Conservation (phyloP, 2,888 invertebrate species). For the Trissolcus japonicus region DNA sequence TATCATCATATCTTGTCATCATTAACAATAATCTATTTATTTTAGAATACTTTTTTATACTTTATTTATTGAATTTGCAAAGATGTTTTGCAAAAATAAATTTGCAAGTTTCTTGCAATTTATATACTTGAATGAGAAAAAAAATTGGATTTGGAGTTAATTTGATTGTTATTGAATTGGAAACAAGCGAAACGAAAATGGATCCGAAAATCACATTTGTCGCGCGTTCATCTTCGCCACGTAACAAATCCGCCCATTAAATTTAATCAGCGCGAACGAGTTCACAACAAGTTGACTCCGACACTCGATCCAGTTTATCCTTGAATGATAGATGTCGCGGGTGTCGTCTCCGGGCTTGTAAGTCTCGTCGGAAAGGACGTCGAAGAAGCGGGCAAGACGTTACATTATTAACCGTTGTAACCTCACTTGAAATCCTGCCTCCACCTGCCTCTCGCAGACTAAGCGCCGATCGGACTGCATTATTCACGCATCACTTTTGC, state of each 20-base stretch:
- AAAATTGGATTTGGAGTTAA: too few relatives aligned
- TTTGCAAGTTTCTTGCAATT: too few relatives aligned
- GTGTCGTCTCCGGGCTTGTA: slow-evolving; percentile 23
- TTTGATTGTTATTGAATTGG: too few relatives aligned
- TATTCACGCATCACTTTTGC: slow-evolving; percentile 69
- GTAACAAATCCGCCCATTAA: slow-evolving; percentile 9
- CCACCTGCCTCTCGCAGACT: slow-evolving; percentile 62
- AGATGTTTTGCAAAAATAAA: too few relatives aligned
- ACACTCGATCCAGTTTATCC: slow-evolving; percentile 17
- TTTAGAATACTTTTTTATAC: too few relatives aligned
- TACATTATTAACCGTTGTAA: slow-evolving; percentile 71
- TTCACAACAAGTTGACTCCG: slow-evolving; percentile 21
- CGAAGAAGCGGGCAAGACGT: slow-evolving; percentile 54
- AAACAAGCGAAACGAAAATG: too few relatives aligned
- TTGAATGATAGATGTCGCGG: slow-evolving; percentile 44
- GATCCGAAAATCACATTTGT: neutral
- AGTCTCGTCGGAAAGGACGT: slow-evolving; percentile 37
- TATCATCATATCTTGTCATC: too few relatives aligned
- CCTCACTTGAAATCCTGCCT: slow-evolving; percentile 71
- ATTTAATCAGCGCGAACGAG: slow-evolving; percentile 22
- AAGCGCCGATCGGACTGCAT: slow-evolving; percentile 71
- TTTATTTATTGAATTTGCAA: too few relatives aligned
- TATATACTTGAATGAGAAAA: too few relatives aligned
- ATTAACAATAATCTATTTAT: too few relatives aligned
- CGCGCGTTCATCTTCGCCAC: slow-evolving; percentile 5